Evolutionary conservation across 2,113 vertebrate species (phyloP).

Genomic region (Saccopteryx leptura): DNA sequence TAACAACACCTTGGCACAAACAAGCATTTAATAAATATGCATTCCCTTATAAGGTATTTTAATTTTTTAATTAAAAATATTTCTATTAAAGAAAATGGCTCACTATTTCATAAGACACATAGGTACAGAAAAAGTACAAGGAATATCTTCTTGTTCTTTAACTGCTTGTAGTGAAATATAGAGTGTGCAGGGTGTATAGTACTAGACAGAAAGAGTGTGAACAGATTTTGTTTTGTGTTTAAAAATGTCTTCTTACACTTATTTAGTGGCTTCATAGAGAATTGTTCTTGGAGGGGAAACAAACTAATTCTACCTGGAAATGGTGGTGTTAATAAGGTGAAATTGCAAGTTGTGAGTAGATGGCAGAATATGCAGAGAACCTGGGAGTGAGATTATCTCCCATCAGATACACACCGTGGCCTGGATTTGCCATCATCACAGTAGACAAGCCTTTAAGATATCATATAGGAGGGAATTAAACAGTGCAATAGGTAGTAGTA

Average conservation of each 20-base stretch:
- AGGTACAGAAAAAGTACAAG: not conserved
- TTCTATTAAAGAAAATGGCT: not conserved
- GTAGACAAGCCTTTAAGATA: not conserved
- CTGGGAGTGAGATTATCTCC: accelerated
- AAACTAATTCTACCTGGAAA: not conserved
- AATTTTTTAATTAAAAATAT: not conserved
- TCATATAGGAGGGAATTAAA: not conserved
- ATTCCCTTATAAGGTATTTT: not conserved
- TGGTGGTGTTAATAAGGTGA: not conserved
- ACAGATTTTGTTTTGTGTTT: not conserved
- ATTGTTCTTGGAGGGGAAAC: not conserved
- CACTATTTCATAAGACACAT: not conserved
- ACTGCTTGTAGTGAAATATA: not conserved
- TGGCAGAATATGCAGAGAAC: not conserved
- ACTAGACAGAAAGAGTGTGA: not conserved
- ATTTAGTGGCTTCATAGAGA: not conserved
- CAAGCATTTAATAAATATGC: not conserved
- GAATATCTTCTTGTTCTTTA: not conserved
- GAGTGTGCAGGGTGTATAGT: not conserved
- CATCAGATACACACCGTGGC: not conserved
- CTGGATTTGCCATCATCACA: not conserved
- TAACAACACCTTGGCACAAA: not conserved
- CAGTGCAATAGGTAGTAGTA: not conserved
- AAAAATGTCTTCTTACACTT: not conserved
- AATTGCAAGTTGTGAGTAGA: not conserved